Evolutionary conservation across 2,888 invertebrate species (phyloP).

Genomic region (Andrena chrysosceles): DNA sequence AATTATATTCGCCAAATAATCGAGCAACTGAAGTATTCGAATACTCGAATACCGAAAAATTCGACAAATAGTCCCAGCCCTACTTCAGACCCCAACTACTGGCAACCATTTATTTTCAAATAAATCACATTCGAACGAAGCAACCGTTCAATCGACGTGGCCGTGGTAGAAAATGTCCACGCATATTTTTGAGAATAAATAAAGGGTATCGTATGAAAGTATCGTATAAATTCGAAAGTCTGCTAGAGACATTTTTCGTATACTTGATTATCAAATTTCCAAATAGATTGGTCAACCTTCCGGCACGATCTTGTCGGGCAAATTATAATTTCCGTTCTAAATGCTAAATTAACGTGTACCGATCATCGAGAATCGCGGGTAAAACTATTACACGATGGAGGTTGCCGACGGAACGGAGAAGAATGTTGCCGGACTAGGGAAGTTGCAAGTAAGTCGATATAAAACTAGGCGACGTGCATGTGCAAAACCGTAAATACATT

Average conservation of each 20-base stretch:
- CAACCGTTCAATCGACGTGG: neutral
- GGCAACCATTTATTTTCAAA: neutral
- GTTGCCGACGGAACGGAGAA: neutral
- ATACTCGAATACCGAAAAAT: too few species aligned
- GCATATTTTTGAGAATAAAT: neutral
- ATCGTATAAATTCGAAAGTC: neutral
- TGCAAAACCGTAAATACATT: constrained; percentile 26
- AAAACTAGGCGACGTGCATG: neutral
- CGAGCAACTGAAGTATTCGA: too few species aligned
- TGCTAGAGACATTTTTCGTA: constrained; percentile 1
- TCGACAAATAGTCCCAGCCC: too few species aligned
- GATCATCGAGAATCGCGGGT: neutral
- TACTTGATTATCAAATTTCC: neutral
- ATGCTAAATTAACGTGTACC: neutral
- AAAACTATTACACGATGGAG: neutral
- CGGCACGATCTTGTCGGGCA: neutral
- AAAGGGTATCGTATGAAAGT: neutral
- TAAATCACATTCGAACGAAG: neutral
- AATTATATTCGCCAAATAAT: too few species aligned
- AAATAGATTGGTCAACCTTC: neutral
- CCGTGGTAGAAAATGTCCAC: neutral
- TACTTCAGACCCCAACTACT: too few species aligned
- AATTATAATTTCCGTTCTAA: neutral
- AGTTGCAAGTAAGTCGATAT: constrained; percentile 24
- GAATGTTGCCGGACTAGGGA: constrained; percentile 13